phyloP scores from a whole-genome alignment of 2,888 invertebrate species.

The Hyposoter didymator region DNA sequence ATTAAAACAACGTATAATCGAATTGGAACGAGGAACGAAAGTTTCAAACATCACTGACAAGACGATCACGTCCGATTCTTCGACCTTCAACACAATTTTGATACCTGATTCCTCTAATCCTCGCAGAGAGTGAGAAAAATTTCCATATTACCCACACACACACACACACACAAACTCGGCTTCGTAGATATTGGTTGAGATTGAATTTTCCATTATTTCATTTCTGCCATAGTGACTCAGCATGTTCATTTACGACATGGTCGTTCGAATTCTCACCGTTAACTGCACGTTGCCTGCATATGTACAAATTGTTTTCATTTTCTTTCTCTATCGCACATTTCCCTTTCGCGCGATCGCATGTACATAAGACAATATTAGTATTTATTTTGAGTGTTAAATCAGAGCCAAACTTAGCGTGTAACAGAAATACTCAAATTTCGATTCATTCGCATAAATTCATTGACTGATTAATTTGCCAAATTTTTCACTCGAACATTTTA shows the following conservation, averaged over 20 bases:
- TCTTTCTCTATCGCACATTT: not conserved
- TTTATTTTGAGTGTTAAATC: conserved; percentile 1
- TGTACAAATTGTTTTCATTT: not conserved
- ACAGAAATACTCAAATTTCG: no score
- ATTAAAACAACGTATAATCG: conserved; percentile 70
- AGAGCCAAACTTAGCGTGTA: no score
- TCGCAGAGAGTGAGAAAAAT: conserved; percentile 53
- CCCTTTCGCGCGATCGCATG: not conserved
- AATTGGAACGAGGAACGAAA: conserved; percentile 64
- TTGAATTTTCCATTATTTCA: not conserved
- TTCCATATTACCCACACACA: conserved; percentile 9
- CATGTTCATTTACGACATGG: not conserved
- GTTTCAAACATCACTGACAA: conserved; percentile 3
- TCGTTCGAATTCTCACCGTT: not conserved
- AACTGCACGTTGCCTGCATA: no score
- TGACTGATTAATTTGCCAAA: not conserved
- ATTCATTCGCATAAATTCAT: not conserved
- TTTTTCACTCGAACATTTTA: not conserved
- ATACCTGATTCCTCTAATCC: conserved; percentile 31
- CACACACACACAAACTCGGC: not conserved
- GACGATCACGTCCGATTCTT: not conserved
- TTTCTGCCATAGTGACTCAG: not conserved
- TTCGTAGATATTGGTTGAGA: not conserved
- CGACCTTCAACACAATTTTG: not conserved
- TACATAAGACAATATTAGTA: not conserved